These are phyloP conservation scores for Palythoa caribaeorum DNA, from an alignment of 92 coral and sea anemone genomes.

Conservation along the genomic window DNA sequence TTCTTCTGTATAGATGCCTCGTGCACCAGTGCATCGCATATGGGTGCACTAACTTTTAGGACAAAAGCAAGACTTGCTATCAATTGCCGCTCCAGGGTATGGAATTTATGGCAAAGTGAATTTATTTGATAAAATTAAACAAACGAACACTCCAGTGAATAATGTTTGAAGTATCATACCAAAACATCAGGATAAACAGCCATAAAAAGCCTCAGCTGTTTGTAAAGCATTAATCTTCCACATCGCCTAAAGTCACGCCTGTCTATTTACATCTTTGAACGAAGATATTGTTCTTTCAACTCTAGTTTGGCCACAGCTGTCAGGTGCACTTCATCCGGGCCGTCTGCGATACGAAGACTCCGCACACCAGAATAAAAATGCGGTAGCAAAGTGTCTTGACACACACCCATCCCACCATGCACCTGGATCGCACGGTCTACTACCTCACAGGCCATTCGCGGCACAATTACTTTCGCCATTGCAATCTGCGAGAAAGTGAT, in stretches of 20 bases:
- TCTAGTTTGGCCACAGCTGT: constrained; percentile 94
- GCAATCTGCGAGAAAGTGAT: constrained; percentile 77
- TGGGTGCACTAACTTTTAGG: too few species aligned
- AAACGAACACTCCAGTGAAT: too few species aligned
- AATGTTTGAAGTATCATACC: too few species aligned
- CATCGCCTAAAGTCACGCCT: neutral
- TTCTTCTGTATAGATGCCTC: too few species aligned
- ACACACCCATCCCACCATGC: constrained; percentile 98
- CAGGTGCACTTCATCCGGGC: constrained; percentile 99
- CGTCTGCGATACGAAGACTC: constrained; percentile 95
- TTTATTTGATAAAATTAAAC: too few species aligned
- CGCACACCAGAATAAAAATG: constrained; percentile 73
- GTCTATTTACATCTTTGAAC: constrained; percentile 33
- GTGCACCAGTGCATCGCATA: too few species aligned
- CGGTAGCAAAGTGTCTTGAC: constrained; percentile 94
- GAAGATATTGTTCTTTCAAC: constrained; percentile 63
- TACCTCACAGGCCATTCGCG: constrained; percentile 92
- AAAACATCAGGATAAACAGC: too few species aligned
- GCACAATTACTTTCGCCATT: constrained; percentile 90
- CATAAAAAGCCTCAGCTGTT: too few species aligned
- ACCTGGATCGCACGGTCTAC: constrained; percentile 98
- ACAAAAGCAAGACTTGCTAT: too few species aligned
- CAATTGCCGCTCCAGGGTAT: too few species aligned
- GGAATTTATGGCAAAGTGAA: too few species aligned
- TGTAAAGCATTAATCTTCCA: too few species aligned